A percentile compares a stretch with the other conserved stretches of the same genome.
phyloP scores from a whole-genome alignment of 2,888 invertebrate species.

The Perithous albicinctus region DNA sequence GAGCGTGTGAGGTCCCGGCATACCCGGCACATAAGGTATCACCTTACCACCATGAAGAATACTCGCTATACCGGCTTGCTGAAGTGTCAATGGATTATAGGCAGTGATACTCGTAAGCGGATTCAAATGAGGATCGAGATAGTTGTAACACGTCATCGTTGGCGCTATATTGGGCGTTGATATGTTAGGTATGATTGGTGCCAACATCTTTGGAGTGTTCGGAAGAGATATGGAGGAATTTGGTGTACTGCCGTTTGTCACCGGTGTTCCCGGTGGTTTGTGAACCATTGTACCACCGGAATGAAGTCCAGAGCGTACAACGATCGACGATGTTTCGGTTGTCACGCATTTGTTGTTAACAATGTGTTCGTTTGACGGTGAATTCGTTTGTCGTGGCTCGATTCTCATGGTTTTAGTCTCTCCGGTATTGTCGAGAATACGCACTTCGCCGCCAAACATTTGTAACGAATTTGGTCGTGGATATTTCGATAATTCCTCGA shows the following conservation, averaged over 20 bases:
- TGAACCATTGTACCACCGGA: conserved; percentile 93
- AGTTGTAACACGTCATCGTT: conserved; percentile 81
- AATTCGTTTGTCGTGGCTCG: conserved; percentile 86
- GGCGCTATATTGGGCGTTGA: conserved; percentile 86
- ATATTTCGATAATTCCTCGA: conserved; percentile 87
- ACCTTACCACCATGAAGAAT: conserved; percentile 90
- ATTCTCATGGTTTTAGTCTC: conserved; percentile 90
- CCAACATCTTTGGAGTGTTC: conserved; percentile 87
- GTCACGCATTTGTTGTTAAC: conserved; percentile 73
- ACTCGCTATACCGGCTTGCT: conserved; percentile 87
- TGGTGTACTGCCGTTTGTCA: conserved; percentile 71
- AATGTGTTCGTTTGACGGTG: conserved; percentile 83
- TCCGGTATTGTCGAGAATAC: conserved; percentile 89
- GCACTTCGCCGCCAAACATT: conserved; percentile 92
- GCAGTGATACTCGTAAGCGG: conserved; percentile 90
- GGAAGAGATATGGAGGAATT: conserved; percentile 80
- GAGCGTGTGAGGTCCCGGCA: conserved; percentile 92
- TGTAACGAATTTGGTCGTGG: conserved; percentile 87
- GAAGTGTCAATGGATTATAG: conserved; percentile 89
- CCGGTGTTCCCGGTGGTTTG: conserved; percentile 85
- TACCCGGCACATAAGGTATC: conserved; percentile 95
- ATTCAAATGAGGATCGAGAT: conserved; percentile 83
- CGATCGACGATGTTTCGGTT: conserved; percentile 89
- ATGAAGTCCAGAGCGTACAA: conserved; percentile 92
- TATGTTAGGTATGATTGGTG: conserved; percentile 86